Percentiles rank a stretch among this genome's conserved stretches.
Conservation (phyloP, 2,888 invertebrate species). For the Dolichopus griseipennis region DNA sequence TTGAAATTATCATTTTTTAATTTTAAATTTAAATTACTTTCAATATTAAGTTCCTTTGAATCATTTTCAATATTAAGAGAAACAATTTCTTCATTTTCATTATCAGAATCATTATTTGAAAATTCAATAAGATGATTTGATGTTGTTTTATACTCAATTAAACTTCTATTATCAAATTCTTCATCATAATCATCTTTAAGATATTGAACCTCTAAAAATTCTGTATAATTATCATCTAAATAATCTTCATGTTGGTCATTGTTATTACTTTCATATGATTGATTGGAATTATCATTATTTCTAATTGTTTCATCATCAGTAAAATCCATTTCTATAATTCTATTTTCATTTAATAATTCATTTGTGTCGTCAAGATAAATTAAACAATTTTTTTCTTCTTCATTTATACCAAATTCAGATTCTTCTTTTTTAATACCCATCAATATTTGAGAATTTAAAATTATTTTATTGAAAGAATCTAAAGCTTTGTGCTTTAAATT, state of each 20-base stretch:
- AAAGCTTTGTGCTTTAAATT: conserved; percentile 29
- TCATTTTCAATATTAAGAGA: conserved; percentile 1
- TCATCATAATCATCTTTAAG: conserved; percentile 15
- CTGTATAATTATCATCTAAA: neutral
- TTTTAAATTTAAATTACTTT: neutral
- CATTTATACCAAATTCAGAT: neutral
- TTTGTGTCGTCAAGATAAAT: neutral
- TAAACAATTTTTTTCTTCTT: neutral
- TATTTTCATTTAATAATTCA: too few species aligned
- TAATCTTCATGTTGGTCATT: neutral
- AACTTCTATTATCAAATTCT: neutral
- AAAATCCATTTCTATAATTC: neutral
- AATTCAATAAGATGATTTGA: neutral
- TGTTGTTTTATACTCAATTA: neutral
- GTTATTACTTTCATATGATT: neutral
- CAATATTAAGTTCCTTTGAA: neutral
- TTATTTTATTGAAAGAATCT: conserved; percentile 18
- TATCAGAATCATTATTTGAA: neutral
- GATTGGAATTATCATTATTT: neutral
- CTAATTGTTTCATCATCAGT: neutral
- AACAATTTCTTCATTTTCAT: neutral
- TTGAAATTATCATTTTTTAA: neutral
- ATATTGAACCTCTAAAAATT: conserved; percentile 20
- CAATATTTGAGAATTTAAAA: neutral
- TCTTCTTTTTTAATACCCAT: neutral